Evolutionary conservation across 1,140 invertebrate species (phyloP), one percentile per base, ranked within the genome.

Genomic region (Aphis gossypii): DNA sequence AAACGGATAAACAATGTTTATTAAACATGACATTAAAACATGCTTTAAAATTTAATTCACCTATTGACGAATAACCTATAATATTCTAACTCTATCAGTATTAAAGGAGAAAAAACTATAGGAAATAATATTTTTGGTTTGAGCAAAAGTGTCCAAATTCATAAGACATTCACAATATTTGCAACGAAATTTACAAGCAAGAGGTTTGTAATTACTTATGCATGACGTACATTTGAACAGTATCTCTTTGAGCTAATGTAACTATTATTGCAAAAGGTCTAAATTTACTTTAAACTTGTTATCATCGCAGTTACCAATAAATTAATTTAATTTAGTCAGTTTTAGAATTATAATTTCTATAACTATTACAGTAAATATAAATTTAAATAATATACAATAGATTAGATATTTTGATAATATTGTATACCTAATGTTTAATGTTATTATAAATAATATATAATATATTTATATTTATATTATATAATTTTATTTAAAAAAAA

Each of bases 241-340:
- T n/a, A 11, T n/a, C 60, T n/a, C 4, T n/a, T 76, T n/a, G 30
- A n/a, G n/a, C 60, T 68, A n/a, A 68, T 4, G n/a, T 35, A 18
- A 76, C 60, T 76, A n/a, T 18, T 76, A 76, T n/a, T 35, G n/a
- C 11, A 76, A n/a, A n/a, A 76, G 60, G 60, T 76, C 60, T 76
- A n/a, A 76, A 76, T 76, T 76, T 76, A n/a, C 1, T n/a, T 76
- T 76, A n/a, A 76, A 76, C 60, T 76, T 76, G 60, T 76, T 46
- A 86, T 46, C 25, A n/a, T 86, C 25, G 14, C 84, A 86, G 41
- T 86, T 86, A 86, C 84, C 41, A 86, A 25, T 86, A 86, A 46
- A 46, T n/a, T 86, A 30, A 46, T 86, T 46, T 86, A 1, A 46
- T n/a, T 86, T 86, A 44, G 38, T 30, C 3, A 7, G 84, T 18